Evolutionary conservation across 1,140 invertebrate species (phyloP).

Genomic region (Zaprionus ornatus): DNA sequence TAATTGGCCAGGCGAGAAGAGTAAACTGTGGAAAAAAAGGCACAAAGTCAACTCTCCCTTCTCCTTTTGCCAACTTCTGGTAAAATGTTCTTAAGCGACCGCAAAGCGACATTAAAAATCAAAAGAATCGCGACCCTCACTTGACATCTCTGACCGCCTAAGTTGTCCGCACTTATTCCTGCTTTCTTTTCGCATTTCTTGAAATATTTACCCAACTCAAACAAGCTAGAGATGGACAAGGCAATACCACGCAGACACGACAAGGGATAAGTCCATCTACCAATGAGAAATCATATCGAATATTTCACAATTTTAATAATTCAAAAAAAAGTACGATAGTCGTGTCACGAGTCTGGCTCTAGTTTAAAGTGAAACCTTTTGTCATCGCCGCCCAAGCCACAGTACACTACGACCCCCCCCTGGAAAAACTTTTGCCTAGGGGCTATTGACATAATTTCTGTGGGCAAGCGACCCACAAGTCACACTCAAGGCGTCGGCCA

Average conservation of each 20-base stretch:
- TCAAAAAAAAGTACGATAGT: background rate
- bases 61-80: background rate
- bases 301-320: background rate
- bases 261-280: background rate
- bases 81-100: slow-evolving; percentile 62
- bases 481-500: slow-evolving; percentile 79
- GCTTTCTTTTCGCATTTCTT: slow-evolving; percentile 72
- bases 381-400: slow-evolving; percentile 27
- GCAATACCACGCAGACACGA: background rate
- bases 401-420: slow-evolving; percentile 24
- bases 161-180: slow-evolving; percentile 55
- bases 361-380: slow-evolving; percentile 46
- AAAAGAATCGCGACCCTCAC: slow-evolving; percentile 55
- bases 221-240: slow-evolving; percentile 36
- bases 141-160: slow-evolving; percentile 65
- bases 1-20: slow-evolving; percentile 69
- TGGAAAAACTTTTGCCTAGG: slow-evolving; percentile 36
- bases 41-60: slow-evolving; percentile 12
- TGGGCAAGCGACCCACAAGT: slow-evolving; percentile 52
- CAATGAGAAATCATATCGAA: background rate
- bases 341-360: slow-evolving; percentile 16
- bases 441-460: slow-evolving; percentile 79
- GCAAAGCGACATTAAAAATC: slow-evolving; percentile 44
- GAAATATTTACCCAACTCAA: slow-evolving; percentile 65
- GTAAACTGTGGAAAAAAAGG: slow-evolving; percentile 28